Base-by-base conservation (phyloP, 2,113 vertebrate genomes). In the Plestiodon gilberti region DNA sequence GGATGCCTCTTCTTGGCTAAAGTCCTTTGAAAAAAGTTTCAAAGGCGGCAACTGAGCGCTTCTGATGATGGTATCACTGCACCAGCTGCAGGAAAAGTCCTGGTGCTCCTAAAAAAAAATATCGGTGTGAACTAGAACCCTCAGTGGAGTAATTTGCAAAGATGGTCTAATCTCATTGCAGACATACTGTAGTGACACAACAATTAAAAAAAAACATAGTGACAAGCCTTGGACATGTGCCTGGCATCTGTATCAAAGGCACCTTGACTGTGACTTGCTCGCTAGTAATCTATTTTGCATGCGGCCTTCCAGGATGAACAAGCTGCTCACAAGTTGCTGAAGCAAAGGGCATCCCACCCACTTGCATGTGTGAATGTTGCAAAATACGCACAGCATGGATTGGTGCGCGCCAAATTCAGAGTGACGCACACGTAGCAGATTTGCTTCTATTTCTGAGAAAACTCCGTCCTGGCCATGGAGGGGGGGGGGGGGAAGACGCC, bases 401-500 rank as follows among this genome's bases (percentile, higher is more conserved):
- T 52, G 30, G 30, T 0, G 2, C 33, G 3, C 1, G 67, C 78
- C 80, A 71, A 38, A n/a, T 52, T 52, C 30, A 61, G 14, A 9
- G 2, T 4, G 23, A 48, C 70, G 33, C 43, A 4, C 18, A 25
- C 11, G 0, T 0, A 0, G 1, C 10, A 25, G 3, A 23, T 4
- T n/a, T 82, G 28, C 79, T 85, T 73, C 62, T 62, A 55, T 40
- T 55, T 79, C 62, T 57, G 28, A 73, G 69, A 86, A 71, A 0
- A n/a, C n/a, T 13, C 0, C 23, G 75, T 1, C 20, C 10, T 35
- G 4, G 40, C 0, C 67, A 2, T 65, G 22, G 1, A 0, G 30
- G 85, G 35, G 18, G 81, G 22, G 1, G 0, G 30, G 85, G 35
- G 18, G 81, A 18, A 11, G 33, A 28, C 17, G 74, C 57, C 1